Percentiles rank a stretch among this genome's conserved stretches.
These are phyloP conservation scores for Cataglyphis altisquamis DNA, from an alignment of 2,888 invertebrate genomes.

Conservation along the genomic window DNA sequence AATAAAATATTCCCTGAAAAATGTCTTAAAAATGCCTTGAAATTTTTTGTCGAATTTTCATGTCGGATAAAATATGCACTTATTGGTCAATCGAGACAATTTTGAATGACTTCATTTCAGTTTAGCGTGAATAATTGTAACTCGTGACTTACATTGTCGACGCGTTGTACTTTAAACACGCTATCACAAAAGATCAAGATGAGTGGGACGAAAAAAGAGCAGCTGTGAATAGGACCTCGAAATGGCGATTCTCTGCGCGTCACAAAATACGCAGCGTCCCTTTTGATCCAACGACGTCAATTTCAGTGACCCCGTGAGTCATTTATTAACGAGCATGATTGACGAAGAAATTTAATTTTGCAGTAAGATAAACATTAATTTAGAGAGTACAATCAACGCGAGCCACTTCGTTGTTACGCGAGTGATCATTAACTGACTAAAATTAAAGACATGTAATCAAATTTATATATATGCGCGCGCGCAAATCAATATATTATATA, in stretches of 20 bases:
- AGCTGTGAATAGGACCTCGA: conserved; percentile 73
- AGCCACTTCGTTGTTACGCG: background rate
- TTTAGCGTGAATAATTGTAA: conserved; percentile 77
- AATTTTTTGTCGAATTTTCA: background rate
- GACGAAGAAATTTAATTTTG: conserved; percentile 44
- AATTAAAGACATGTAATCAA: background rate
- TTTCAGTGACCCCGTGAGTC: conserved; percentile 49
- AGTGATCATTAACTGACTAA: background rate
- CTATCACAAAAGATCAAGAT: conserved; percentile 66
- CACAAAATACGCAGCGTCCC: conserved; percentile 61
- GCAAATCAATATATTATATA: background rate
- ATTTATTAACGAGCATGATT: conserved; percentile 46
- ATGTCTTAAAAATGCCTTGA: background rate
- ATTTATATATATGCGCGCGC: background rate
- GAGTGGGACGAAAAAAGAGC: conserved; percentile 61
- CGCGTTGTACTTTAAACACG: conserved; percentile 56
- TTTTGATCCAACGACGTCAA: conserved; percentile 53
- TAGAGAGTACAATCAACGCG: background rate
- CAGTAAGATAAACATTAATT: conserved; percentile 31
- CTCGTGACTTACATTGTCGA: conserved; percentile 67
- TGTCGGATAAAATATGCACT: background rate
- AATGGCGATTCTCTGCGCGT: conserved; percentile 79
- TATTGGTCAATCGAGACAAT: conserved; percentile 59
- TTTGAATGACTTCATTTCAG: conserved; percentile 44
- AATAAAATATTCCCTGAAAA: background rate